A percentile compares a stretch with the other conserved stretches of the same genome.
These are phyloP conservation scores for Tinea trinotella DNA, from an alignment of 2,888 invertebrate genomes.

Conservation along the genomic window DNA sequence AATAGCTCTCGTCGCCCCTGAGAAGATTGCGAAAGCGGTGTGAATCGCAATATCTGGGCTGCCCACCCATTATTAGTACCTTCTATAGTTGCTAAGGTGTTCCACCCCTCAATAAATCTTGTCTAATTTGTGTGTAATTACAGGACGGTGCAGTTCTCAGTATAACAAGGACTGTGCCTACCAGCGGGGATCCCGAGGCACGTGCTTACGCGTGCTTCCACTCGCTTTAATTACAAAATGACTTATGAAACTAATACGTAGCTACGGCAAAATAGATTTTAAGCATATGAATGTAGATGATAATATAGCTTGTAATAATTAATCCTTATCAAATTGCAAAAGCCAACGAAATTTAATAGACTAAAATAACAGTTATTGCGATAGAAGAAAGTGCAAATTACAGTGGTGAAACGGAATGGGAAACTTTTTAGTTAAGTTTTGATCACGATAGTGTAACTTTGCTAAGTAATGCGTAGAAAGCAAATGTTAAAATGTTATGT, in stretches of 20 bases:
- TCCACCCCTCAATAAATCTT: constrained; percentile 71
- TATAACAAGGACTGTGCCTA: constrained; percentile 69
- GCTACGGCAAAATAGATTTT: constrained; percentile 30
- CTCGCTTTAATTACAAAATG: neutral
- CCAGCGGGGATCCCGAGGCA: constrained; percentile 63
- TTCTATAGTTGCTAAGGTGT: constrained; percentile 70
- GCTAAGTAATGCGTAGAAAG: constrained; percentile 45
- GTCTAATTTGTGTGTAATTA: constrained; percentile 74
- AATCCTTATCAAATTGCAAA: constrained; percentile 21
- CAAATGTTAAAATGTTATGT: constrained; percentile 56
- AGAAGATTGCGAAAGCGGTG: constrained; percentile 24
- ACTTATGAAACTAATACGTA: neutral
- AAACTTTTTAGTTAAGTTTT: constrained; percentile 32
- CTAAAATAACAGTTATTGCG: constrained; percentile 41
- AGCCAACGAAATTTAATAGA: constrained; percentile 35
- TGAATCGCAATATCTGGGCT: constrained; percentile 64
- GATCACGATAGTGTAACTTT: constrained; percentile 45
- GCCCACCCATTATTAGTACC: constrained; percentile 68
- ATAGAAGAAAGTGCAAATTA: constrained; percentile 42
- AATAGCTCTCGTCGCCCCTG: constrained; percentile 11
- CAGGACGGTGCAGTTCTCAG: constrained; percentile 64
- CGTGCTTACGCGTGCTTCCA: constrained; percentile 65
- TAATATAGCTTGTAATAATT: neutral
- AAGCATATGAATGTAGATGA: constrained; percentile 17
- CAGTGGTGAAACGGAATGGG: constrained; percentile 25